Base-by-base conservation (phyloP, 1,140 invertebrate species). In the Philotrypesis tridentata region DNA sequence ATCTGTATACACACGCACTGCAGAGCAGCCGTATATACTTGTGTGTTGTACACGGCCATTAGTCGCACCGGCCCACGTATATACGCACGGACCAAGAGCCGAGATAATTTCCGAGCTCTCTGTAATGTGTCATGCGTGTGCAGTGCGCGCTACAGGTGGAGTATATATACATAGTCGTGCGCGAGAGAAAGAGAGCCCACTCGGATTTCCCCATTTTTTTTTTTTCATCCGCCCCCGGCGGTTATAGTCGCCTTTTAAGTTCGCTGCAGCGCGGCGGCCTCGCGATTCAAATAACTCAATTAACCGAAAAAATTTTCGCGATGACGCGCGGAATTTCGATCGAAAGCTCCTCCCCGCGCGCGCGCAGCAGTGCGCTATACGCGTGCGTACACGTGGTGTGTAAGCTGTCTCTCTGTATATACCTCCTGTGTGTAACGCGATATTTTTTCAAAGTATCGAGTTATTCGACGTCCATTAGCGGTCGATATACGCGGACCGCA, bases 391-490 rank as follows among this genome's bases (percentile, higher is more conserved):
- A n/a, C n/a, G n/a, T n/a, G n/a, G n/a, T n/a, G n/a, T n/a, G n/a
- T n/a, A n/a, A n/a, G 12, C 11, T 48, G n/a, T 27, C 6, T n/a
- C 21, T n/a, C n/a, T n/a, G n/a, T n/a, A n/a, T n/a, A n/a, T n/a
- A n/a, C n/a, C n/a, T n/a, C n/a, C n/a, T n/a, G n/a, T n/a, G n/a
- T n/a, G 77, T 71, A 79, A 79, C 48, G 25, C 43, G 77, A 79
- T 79, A 79, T 79, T 79, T 79, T 79, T 48, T 48, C 67, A 2
- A 37, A 71, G 67, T 79, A 79, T 79, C 40, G 67, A 79, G 67
- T 79, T 71, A 71, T 79, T 79, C 63, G 5, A 68, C 43, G 31
- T 71, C 67, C 77, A 79, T 79, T 79, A 79, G 37, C 23, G 77
- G 23, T 14, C 27, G 40, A 27, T 25, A 70, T 25, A 70, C 37